Percentiles rank a stretch among this genome's conserved stretches.
These are phyloP conservation scores for Myotis yumanensis DNA, from an alignment of 2,113 vertebrate species.

Conservation along the genomic window DNA sequence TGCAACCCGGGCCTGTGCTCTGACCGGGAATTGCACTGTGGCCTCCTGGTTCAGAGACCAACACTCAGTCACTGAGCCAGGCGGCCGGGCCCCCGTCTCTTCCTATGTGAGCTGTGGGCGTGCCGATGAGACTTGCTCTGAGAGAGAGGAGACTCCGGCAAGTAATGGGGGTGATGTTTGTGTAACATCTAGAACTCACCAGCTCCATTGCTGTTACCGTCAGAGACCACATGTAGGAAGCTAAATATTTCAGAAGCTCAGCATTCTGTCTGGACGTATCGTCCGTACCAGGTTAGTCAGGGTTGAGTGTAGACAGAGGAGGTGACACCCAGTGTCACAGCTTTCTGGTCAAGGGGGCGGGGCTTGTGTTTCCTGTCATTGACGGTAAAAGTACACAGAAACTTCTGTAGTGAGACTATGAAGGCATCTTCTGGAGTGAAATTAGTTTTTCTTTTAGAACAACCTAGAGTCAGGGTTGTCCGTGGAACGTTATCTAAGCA, in stretches of 20 bases:
- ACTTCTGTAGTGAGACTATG: not conserved
- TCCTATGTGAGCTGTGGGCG: not conserved
- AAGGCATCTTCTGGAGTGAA: conserved; percentile 9
- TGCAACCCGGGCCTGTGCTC: no score
- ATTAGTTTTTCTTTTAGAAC: conserved; percentile 57
- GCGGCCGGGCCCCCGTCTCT: not conserved
- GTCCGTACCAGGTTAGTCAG: not conserved
- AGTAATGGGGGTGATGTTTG: not conserved
- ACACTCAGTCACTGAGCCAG: no score
- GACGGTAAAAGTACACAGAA: not conserved
- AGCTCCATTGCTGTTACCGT: not conserved
- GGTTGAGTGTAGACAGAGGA: not conserved
- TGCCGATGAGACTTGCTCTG: not conserved
- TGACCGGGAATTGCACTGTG: no score
- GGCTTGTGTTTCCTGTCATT: not conserved
- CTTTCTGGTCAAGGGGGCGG: not conserved
- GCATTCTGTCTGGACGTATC: not conserved
- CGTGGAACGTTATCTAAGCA: conserved; percentile 5
- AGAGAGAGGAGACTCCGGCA: not conserved
- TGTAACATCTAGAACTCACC: not conserved
- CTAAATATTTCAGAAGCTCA: not conserved
- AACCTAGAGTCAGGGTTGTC: not conserved
- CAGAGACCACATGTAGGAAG: not conserved
- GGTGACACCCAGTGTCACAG: not conserved
- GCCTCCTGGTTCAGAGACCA: no score